Base-by-base conservation (phyloP, 1,140 invertebrate genomes). In the Nasonia vitripennis region DNA sequence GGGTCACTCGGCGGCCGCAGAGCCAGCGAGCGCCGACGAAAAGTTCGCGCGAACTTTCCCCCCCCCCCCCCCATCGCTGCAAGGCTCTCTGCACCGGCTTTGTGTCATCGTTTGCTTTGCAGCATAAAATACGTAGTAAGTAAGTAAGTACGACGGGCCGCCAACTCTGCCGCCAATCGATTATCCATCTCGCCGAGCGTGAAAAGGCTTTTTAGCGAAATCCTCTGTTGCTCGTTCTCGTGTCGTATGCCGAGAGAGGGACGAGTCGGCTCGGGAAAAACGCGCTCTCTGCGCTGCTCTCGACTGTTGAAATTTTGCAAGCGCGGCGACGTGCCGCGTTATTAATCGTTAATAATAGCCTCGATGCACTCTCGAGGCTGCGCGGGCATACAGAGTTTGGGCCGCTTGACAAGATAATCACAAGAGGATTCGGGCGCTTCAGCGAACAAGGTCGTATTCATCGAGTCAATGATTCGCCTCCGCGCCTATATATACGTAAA, bases 381-480 rank as follows among this genome's bases (percentile, higher is more conserved):
- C 41, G 41, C 41, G 80, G 34, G 34, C 34, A 5, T 37, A 37
- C 34, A 67, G 62, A 75, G 1, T 83, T 83, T 77, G 67, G 34
- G 48, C 5, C 37, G 67, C 81, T 84, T 88, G 88, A 87, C 88
- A 87, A 87, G 86, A 85, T 88, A 88, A 87, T 88, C 86, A 87
- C 84, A 77, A 78, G 70, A 85, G 77, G 82, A 84, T 70, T 86
- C 81, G 83, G 86, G 86, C n/a, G 75, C 23, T 84, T 67, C 45
- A 82, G 75, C 77, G 82, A 70, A 82, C 55, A 82, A 87, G 88
- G 86, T 89, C 87, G 78, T 86, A 86, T 87, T 87, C 81, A 89
- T 89, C 81, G 86, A 86, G 68, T 80, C 81, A 87, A 89, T 87
- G 86, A 87, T 86, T 89, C 85, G 83, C 85, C 41, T 88, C 77